Percentiles rank a stretch among this genome's conserved stretches.
Conservation (phyloP, 2,113 vertebrate genomes). For the Gulo gulo region DNA sequence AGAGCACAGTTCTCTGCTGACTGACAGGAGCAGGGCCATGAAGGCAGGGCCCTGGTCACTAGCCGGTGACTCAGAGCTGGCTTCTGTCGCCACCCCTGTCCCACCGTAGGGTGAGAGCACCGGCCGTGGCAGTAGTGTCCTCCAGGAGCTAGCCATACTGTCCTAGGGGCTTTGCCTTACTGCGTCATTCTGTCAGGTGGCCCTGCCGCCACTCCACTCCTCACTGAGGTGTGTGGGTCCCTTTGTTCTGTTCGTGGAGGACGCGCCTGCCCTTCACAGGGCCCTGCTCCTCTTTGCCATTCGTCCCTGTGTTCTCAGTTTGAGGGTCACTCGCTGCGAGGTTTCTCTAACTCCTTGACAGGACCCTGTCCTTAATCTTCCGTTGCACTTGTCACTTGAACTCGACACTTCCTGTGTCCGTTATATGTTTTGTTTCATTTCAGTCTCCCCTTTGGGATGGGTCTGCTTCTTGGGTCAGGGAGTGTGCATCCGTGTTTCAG, state of each 20-base stretch:
- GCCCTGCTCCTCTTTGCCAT: fast-evolving
- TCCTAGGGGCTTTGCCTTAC: fast-evolving
- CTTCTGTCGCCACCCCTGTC: not conserved
- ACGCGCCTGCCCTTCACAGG: fast-evolving
- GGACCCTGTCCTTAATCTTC: not conserved
- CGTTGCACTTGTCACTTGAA: not conserved
- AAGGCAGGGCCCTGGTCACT: not conserved
- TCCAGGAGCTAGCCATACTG: not conserved
- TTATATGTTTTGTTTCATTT: not conserved
- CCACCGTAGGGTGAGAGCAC: fast-evolving
- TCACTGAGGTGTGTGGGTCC: fast-evolving
- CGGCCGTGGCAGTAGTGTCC: not conserved
- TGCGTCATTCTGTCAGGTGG: too few relatives aligned
- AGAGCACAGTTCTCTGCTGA: not conserved
- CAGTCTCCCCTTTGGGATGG: not conserved
- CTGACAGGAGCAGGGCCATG: not conserved
- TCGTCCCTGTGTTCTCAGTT: not conserved
- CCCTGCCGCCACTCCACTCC: not conserved
- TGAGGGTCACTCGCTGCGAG: not conserved
- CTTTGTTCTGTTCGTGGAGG: not conserved
- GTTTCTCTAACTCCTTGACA: not conserved
- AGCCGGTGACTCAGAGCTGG: not conserved
- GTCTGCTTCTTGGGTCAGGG: not conserved
- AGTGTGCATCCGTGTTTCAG: not conserved
- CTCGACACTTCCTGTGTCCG: not conserved